phyloP scores from a whole-genome alignment of 2,113 vertebrate genomes.

The Catharus minimus region DNA sequence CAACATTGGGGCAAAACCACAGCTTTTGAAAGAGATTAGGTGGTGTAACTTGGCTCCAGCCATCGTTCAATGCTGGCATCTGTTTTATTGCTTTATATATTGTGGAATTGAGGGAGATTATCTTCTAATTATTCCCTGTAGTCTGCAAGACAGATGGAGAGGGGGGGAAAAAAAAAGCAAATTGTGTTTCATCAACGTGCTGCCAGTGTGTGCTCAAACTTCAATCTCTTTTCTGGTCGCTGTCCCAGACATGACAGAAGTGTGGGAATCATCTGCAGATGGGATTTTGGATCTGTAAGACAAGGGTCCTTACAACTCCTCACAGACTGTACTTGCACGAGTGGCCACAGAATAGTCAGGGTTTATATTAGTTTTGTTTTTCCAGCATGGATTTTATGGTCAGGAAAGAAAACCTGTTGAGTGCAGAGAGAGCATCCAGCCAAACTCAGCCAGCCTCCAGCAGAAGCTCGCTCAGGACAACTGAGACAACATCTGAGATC shows the following conservation, averaged over 20 bases:
- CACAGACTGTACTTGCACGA: background rate
- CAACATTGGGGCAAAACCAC: slow-evolving; percentile 52
- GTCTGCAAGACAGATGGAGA: slow-evolving; percentile 28
- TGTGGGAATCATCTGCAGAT: background rate
- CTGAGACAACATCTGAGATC: background rate
- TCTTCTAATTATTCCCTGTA: slow-evolving; percentile 50
- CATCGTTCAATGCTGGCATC: background rate
- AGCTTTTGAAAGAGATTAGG: slow-evolving; percentile 54
- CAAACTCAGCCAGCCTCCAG: background rate
- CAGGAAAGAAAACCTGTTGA: background rate
- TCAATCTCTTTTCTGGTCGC: slow-evolving; percentile 1
- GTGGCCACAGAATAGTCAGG: background rate
- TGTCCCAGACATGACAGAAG: slow-evolving; percentile 5
- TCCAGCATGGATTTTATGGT: background rate
- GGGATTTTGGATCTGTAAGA: background rate
- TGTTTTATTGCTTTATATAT: slow-evolving; percentile 54
- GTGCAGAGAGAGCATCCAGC: background rate
- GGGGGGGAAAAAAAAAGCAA: background rate
- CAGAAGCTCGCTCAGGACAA: background rate
- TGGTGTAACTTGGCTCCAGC: slow-evolving; percentile 27
- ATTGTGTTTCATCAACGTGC: background rate
- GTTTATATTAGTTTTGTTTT: background rate
- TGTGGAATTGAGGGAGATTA: slow-evolving; percentile 52
- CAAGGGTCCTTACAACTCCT: background rate
- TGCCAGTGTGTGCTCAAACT: slow-evolving; percentile 19